Base-by-base conservation (phyloP, 2,888 invertebrate species). In the Latrodectus hesperus region DNA sequence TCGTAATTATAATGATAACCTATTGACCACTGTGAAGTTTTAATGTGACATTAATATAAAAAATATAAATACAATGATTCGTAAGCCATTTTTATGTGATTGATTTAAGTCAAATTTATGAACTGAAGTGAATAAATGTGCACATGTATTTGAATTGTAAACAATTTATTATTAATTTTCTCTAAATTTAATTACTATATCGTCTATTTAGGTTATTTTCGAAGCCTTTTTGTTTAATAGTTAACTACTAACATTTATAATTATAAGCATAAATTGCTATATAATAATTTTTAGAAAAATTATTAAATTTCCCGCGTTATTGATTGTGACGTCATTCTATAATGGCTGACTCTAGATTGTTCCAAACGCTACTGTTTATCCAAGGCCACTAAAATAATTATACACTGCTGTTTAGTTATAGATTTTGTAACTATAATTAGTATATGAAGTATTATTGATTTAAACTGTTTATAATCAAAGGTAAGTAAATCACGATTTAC, bases 261-360 rank as follows among this genome's bases (percentile, higher is more conserved):
- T 60, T 68, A 17, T 17, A 68, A 68, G 9, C 9, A 22, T 68
- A 67, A 0, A 22, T n/a, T 68, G 26, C 16, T 68, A 17, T 68
- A 9, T 67, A 67, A 16, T 17, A 16, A 72, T 10, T n/a, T 51
- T 52, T 1, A 14, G 12, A 49, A 6, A 78, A 77, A 22, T n/a
- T 26, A 80, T 72, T 64, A 70, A 80, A 80, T 76, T 86, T 86
- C 81, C 81, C 86, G 86, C 86, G 52, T 67, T 53, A 26, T 49
- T 14, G 4, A 26, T 17, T 22, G 67, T 86, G 86, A 86, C 86
- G 86, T 86, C 86, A 86, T 76, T 22, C 22, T 51, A 64, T 64
- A 86, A 86, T 86, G 86, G 86, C 81, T 22, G 86, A 81, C 81
- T 72, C 75, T 51, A 67, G 81, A 81, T 70, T 53, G 76, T 86